Conservation (phyloP, 2,113 vertebrate genomes). For the Serilophus lunatus region DNA sequence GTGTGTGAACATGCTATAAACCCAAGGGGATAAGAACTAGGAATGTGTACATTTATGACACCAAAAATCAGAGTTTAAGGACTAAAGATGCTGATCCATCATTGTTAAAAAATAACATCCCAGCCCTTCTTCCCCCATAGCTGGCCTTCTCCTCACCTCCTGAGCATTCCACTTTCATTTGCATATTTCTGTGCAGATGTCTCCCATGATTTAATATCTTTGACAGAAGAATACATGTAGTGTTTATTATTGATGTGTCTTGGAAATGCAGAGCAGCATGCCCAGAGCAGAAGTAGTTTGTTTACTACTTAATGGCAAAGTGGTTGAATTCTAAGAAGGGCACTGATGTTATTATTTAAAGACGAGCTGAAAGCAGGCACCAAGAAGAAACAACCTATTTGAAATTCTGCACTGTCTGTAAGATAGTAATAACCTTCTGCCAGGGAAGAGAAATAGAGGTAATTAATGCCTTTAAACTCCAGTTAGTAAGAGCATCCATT, state of each 20-base stretch:
- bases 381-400: not conserved
- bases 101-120: not conserved
- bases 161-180: not conserved
- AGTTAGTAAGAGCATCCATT: not conserved
- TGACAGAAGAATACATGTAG: not conserved
- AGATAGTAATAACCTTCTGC: not conserved
- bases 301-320: constrained; percentile 22
- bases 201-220: not conserved
- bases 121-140: not conserved
- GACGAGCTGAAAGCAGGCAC: not conserved
- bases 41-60: not conserved
- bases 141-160: not conserved
- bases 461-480: not conserved
- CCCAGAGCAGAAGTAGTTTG: constrained; percentile 2
- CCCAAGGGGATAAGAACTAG: not conserved
- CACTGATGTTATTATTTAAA: constrained; percentile 3
- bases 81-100: not conserved
- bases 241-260: not conserved
- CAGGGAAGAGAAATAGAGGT: not conserved
- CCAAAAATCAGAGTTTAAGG: not conserved
- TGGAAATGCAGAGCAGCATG: not conserved
- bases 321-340: constrained; percentile 17
- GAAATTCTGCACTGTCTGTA: not conserved
- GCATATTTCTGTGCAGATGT: not conserved
- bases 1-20: not conserved